These are phyloP conservation scores for Zophobas atratus DNA, from an alignment of 1,140 invertebrate species.

Conservation along the genomic window DNA sequence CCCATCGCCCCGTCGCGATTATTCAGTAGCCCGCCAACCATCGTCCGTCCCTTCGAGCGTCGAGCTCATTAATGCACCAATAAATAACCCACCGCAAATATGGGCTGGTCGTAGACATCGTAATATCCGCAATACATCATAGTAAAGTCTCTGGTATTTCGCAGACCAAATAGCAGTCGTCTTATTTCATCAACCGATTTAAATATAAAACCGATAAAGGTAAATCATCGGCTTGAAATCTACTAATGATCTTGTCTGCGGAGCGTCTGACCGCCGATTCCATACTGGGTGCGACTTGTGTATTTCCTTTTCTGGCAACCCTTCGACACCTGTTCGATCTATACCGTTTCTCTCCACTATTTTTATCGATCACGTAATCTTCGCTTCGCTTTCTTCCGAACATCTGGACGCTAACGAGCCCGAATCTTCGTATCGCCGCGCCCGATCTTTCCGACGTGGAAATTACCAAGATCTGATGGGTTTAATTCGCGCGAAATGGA, in stretches of 20 bases:
- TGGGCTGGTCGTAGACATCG: constrained; percentile 17
- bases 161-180: constrained; percentile 32
- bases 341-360: constrained; percentile 30
- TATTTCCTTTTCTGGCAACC: constrained; percentile 38
- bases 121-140: constrained; percentile 34
- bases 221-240: constrained; percentile 42
- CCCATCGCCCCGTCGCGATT: background rate
- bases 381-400: constrained; percentile 6
- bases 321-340: constrained; percentile 34
- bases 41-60: constrained; percentile 26
- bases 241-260: constrained; percentile 39
- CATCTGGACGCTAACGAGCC: constrained; percentile 10
- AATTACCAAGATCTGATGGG: background rate
- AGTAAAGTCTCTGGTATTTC: constrained; percentile 24
- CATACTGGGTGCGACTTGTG: constrained; percentile 35
- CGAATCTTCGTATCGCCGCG: constrained; percentile 1
- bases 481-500: background rate
- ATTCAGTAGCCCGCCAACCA: constrained; percentile 31
- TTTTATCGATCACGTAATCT: constrained; percentile 43
- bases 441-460: background rate
- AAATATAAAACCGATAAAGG: constrained; percentile 42
- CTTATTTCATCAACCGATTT: constrained; percentile 42
- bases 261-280: constrained; percentile 34
- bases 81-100: constrained; percentile 37
- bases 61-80: constrained; percentile 27